Percentiles rank a stretch among this genome's conserved stretches.
phyloP scores from a whole-genome alignment of 2,797 vertebrate species.

The Tapirus indicus region DNA sequence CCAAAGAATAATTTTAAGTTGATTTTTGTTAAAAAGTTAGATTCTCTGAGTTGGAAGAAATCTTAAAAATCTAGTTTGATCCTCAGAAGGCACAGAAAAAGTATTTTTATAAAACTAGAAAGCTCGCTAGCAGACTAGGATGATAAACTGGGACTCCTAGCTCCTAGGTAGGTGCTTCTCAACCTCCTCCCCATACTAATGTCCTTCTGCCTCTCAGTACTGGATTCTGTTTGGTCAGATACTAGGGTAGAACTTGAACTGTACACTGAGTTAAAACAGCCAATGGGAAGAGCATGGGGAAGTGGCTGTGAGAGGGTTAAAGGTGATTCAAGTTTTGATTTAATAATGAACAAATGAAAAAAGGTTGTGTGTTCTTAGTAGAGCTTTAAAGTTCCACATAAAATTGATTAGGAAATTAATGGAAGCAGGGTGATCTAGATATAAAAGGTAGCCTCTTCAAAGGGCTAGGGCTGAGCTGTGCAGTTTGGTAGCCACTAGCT shows the following conservation, averaged over 20 bases:
- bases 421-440: not conserved
- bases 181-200: not conserved
- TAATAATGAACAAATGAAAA: conserved; percentile 37
- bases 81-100: not conserved
- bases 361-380: not conserved
- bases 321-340: conserved; percentile 22
- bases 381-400: not conserved
- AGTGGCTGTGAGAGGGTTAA: not conserved
- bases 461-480: not conserved
- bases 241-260: not conserved
- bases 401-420: not conserved
- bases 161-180: not conserved
- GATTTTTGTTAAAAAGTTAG: conserved; percentile 41
- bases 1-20: conserved; percentile 33
- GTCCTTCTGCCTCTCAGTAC: not conserved
- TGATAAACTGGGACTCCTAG: not conserved
- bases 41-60: conserved; percentile 45
- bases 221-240: not conserved
- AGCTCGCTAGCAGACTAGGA: not conserved
- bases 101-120: conserved; percentile 42
- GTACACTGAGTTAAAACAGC: not conserved
- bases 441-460: not conserved
- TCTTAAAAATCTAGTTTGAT: conserved; percentile 56
- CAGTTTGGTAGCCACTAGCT: not conserved
- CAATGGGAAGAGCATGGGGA: not conserved